A percentile compares a stretch with the other conserved stretches of the same genome.
phyloP scores from a whole-genome alignment of 2,888 invertebrate genomes.

The Proisotoma minuta region DNA sequence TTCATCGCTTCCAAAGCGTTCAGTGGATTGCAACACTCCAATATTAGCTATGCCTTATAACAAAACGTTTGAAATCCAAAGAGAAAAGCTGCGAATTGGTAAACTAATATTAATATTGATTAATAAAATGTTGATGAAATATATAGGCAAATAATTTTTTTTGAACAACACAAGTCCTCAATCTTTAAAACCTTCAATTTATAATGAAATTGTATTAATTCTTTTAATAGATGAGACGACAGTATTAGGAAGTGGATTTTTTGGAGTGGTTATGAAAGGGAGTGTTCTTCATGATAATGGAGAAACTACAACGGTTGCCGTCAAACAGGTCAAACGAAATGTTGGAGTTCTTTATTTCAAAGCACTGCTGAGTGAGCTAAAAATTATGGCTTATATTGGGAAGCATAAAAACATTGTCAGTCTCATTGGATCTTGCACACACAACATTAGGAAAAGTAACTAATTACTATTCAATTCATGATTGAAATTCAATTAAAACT shows the following conservation, averaged over 20 bases:
- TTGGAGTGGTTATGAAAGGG: slow-evolving; percentile 37
- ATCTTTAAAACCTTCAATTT: background rate
- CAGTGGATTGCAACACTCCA: slow-evolving; percentile 30
- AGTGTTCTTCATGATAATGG: slow-evolving; percentile 7
- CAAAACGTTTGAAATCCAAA: slow-evolving; percentile 28
- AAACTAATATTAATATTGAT: no score
- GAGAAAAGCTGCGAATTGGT: slow-evolving; percentile 34
- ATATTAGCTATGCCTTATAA: slow-evolving; percentile 35
- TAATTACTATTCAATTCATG: slow-evolving; percentile 15
- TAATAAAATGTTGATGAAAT: no score
- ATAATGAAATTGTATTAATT: background rate
- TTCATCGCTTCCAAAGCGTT: slow-evolving; percentile 13
- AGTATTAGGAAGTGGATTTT: slow-evolving; percentile 32
- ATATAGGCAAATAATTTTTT: background rate
- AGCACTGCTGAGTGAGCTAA: slow-evolving; percentile 36
- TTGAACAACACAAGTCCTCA: no score
- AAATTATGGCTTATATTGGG: slow-evolving; percentile 40
- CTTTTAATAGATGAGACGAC: slow-evolving; percentile 34
- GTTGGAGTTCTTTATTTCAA: slow-evolving; percentile 36
- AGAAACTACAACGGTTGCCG: slow-evolving; percentile 29
- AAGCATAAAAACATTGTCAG: slow-evolving; percentile 38
- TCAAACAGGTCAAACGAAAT: slow-evolving; percentile 34
- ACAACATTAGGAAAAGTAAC: slow-evolving; percentile 40
- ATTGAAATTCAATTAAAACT: slow-evolving; percentile 2
- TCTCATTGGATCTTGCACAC: slow-evolving; percentile 42